These are phyloP conservation scores for Haliclona indistincta DNA, from an alignment of 37 sponge, comb jelly and placozoan species.

Conservation along the genomic window DNA sequence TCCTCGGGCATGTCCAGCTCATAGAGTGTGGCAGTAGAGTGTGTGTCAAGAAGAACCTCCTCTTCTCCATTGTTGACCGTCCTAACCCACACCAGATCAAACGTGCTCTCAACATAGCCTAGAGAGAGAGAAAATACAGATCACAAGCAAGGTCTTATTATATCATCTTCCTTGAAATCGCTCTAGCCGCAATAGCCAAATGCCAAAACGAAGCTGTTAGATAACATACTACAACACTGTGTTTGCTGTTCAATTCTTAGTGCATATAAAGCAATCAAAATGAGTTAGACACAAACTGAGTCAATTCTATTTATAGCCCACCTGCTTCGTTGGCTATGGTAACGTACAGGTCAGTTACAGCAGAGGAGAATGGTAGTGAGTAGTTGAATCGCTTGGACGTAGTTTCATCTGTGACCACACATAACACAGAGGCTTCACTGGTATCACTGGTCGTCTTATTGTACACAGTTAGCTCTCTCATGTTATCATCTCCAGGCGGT, in stretches of 20 bases:
- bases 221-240: no score
- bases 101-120: conserved; percentile 53
- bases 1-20: conserved; percentile 69
- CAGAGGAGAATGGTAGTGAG: conserved; percentile 37
- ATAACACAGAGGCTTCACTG: conserved; percentile 23
- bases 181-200: no score
- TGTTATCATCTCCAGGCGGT: no score
- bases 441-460: background rate
- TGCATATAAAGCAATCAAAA: no score
- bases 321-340: conserved; percentile 52
- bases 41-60: conserved; percentile 24
- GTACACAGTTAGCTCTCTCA: no score
- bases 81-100: conserved; percentile 40
- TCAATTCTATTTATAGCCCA: no score
- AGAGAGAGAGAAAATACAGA: background rate
- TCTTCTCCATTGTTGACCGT: background rate
- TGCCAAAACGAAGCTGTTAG: no score
- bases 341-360: conserved; percentile 39
- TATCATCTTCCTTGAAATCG: no score
- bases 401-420: conserved; percentile 46
- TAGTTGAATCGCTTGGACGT: conserved; percentile 6
- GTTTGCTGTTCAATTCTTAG: background rate
- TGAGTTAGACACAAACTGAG: no score
- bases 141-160: background rate
- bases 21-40: conserved; percentile 72